Conservation (phyloP, 2,888 invertebrate species). For the Agonopterix arenella region DNA sequence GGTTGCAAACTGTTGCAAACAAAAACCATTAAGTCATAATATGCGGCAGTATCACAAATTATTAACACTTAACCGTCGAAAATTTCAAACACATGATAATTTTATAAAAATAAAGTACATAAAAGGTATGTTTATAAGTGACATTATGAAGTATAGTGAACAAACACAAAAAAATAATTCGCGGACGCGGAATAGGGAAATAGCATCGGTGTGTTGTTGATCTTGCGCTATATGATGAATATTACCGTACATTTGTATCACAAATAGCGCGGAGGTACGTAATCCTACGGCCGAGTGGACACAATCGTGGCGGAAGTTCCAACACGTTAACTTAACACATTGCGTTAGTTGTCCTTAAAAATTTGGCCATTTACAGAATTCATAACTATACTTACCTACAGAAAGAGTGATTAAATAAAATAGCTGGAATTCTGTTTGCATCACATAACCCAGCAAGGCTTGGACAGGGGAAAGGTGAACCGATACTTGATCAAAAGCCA, state of each 20-base stretch:
- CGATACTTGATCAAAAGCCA: background rate
- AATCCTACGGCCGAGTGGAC: conserved; percentile 13
- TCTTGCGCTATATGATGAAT: conserved; percentile 17
- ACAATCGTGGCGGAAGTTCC: conserved; percentile 24
- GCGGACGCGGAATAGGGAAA: conserved; percentile 27
- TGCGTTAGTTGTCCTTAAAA: conserved; percentile 37
- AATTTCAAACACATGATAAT: too few relatives aligned
- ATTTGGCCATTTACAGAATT: conserved; percentile 39
- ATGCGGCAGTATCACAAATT: too few relatives aligned
- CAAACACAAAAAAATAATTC: conserved; percentile 10
- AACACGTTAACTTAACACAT: conserved; percentile 24
- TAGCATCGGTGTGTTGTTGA: conserved; percentile 14
- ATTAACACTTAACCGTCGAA: too few relatives aligned
- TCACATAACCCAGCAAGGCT: conserved; percentile 2
- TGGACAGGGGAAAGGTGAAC: conserved; percentile 34
- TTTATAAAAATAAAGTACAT: too few relatives aligned
- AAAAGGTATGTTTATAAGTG: too few relatives aligned
- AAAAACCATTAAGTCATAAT: too few relatives aligned
- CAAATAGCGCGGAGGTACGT: conserved; percentile 15
- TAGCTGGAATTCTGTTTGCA: conserved; percentile 34
- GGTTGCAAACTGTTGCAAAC: too few relatives aligned
- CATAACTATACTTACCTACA: conserved; percentile 28
- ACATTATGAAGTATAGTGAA: too few relatives aligned
- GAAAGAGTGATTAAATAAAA: conserved; percentile 47
- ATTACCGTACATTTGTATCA: conserved; percentile 18